phyloP scores from a whole-genome alignment of 2,888 invertebrate genomes.

The Acleris sparsana region DNA sequence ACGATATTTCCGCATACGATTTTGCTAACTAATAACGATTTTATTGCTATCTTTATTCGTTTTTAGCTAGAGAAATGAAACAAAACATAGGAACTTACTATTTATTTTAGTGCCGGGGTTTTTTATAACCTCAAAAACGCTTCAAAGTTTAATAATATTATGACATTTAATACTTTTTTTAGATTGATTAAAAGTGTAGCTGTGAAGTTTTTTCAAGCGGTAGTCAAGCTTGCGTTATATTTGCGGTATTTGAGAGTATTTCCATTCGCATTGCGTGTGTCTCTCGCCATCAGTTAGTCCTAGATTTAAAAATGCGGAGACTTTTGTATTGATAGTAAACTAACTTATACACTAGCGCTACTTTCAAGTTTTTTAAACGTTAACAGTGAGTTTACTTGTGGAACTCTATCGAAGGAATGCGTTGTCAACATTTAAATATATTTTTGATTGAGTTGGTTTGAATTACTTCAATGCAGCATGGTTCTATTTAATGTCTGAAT shows the following conservation, averaged over 20 bases:
- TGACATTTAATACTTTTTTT: too few relatives aligned
- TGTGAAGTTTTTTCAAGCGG: not conserved
- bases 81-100: slow-evolving; percentile 1
- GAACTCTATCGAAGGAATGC: too few relatives aligned
- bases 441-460: too few relatives aligned
- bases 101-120: slow-evolving; percentile 44
- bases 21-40: slow-evolving; percentile 42
- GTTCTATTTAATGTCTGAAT: not conserved
- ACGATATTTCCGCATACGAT: slow-evolving; percentile 53
- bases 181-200: too few relatives aligned
- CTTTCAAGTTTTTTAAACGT: too few relatives aligned
- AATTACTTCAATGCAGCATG: too few relatives aligned
- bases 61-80: not conserved
- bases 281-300: not conserved
- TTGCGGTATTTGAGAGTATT: not conserved
- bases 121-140: slow-evolving; percentile 67
- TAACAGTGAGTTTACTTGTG: too few relatives aligned
- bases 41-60: not conserved
- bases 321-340: slow-evolving; percentile 12
- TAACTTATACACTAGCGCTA: too few relatives aligned
- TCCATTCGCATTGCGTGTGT: slow-evolving; percentile 54
- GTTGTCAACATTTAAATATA: too few relatives aligned
- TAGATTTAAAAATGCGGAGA: slow-evolving; percentile 19
- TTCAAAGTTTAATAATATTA: slow-evolving; percentile 1
- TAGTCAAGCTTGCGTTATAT: slow-evolving; percentile 1